Evolutionary conservation across 2,888 invertebrate species (phyloP).

Genomic region (Himalopsyche japonica): DNA sequence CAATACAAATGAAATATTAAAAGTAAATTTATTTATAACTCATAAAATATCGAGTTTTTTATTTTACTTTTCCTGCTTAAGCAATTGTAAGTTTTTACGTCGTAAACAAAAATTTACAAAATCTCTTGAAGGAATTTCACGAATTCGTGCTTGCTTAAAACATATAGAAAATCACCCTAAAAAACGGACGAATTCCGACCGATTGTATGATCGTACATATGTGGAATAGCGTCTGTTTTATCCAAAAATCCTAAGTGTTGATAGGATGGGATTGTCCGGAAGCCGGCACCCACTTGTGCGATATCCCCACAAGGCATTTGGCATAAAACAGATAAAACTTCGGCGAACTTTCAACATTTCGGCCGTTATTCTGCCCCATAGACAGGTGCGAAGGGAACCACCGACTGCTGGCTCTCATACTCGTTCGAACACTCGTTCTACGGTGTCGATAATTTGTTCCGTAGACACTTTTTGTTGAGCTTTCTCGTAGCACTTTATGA

Average conservation of each 20-base stretch:
- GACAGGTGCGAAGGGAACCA: constrained; percentile 19
- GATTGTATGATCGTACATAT: background rate
- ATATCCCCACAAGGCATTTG: constrained; percentile 22
- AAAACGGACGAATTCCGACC: constrained; percentile 1
- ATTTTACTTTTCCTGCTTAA: too few species aligned
- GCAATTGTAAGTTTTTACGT: too few species aligned
- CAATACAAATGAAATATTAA: too few species aligned
- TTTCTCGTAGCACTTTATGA: background rate
- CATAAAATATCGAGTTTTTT: too few species aligned
- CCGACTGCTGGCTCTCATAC: background rate
- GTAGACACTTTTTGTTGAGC: background rate
- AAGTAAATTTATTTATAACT: too few species aligned
- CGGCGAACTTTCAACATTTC: constrained; percentile 19
- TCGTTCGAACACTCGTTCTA: background rate
- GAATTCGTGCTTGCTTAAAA: background rate
- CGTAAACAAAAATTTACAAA: too few species aligned
- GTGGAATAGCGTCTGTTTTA: constrained; percentile 9
- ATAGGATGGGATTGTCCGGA: constrained; percentile 19
- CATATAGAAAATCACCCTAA: background rate
- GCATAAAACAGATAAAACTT: constrained; percentile 32
- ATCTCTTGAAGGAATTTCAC: background rate
- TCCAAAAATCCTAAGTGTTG: constrained; percentile 31
- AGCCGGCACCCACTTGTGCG: constrained; percentile 22
- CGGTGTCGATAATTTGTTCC: constrained; percentile 16
- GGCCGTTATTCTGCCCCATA: constrained; percentile 20